Percentiles rank a stretch among this genome's conserved stretches.
Evolutionary conservation across 2,888 invertebrate species (phyloP).

Genomic region (Sphecodes monilicornis): DNA sequence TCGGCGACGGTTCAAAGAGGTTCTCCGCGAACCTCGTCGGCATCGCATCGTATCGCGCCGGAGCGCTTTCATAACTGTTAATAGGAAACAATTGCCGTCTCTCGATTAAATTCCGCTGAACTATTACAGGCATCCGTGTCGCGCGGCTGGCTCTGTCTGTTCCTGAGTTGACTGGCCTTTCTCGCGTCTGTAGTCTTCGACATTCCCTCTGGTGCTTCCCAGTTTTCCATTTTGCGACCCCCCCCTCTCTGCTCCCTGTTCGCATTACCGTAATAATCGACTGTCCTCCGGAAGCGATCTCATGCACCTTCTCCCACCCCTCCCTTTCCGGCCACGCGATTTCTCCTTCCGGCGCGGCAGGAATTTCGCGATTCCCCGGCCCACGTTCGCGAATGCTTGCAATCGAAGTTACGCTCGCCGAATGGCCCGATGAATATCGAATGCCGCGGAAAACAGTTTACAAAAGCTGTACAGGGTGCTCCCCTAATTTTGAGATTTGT

Average conservation of each 20-base stretch:
- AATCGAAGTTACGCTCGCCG: neutral
- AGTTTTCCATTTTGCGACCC: neutral
- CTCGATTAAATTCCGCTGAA: constrained; percentile 69
- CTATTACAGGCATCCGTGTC: constrained; percentile 45
- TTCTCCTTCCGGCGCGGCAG: constrained; percentile 20
- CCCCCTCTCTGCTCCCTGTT: neutral
- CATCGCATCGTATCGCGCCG: constrained; percentile 26
- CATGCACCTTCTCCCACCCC: neutral
- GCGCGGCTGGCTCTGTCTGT: constrained; percentile 21
- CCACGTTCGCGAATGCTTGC: neutral
- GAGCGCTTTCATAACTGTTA: constrained; percentile 67
- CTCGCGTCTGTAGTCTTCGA: constrained; percentile 1
- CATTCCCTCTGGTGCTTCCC: constrained; percentile 12
- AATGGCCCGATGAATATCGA: constrained; percentile 30
- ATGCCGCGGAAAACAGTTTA: neutral
- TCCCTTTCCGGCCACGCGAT: constrained; percentile 6
- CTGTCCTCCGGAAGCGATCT: constrained; percentile 24
- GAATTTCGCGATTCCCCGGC: constrained; percentile 18
- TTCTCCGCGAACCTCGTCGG: constrained; percentile 54
- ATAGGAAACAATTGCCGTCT: constrained; percentile 67
- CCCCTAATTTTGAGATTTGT: neutral
- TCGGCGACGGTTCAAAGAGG: constrained; percentile 46
- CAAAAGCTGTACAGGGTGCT: neutral
- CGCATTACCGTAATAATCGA: constrained; percentile 32
- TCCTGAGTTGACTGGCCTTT: constrained; percentile 52